Evolutionary conservation across 2,888 invertebrate genomes (phyloP).

Genomic region (Lasioglossum marginatum): DNA sequence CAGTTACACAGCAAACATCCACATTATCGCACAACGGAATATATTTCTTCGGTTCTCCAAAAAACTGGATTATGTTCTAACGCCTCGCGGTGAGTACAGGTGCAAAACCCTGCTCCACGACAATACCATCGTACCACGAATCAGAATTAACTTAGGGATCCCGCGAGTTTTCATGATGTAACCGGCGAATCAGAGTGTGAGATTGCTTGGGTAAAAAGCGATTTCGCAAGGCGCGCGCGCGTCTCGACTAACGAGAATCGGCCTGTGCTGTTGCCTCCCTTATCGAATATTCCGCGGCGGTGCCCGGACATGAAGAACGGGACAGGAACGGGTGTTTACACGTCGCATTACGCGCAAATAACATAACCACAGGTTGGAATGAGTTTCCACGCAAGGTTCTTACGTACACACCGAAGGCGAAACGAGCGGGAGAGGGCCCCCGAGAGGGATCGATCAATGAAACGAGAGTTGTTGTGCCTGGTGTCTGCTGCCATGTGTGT

Average conservation of each 20-base stretch:
- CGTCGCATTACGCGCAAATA: conserved; percentile 25
- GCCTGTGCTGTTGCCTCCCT: conserved; percentile 19
- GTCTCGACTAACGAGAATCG: conserved; percentile 25
- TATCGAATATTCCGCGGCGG: conserved; percentile 33
- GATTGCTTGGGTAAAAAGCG: conserved; percentile 42
- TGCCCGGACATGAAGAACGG: conserved; percentile 12
- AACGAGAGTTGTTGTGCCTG: neutral
- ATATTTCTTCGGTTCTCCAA: neutral
- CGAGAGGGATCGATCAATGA: neutral
- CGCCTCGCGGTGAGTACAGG: neutral
- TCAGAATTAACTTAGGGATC: neutral
- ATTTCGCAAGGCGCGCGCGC: conserved; percentile 41
- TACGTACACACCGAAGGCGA: conserved; percentile 4
- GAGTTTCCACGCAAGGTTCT: conserved; percentile 13
- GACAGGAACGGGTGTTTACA: conserved; percentile 16
- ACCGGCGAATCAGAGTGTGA: conserved; percentile 56
- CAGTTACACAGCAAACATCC: neutral
- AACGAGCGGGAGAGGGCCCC: neutral
- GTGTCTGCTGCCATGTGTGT: neutral
- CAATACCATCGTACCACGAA: neutral
- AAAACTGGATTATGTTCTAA: neutral
- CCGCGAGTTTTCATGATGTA: conserved; percentile 51
- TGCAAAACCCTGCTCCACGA: neutral
- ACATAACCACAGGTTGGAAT: conserved; percentile 13
- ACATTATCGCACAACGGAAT: neutral